Base-by-base conservation (phyloP, 2,888 invertebrate genomes). In the Drosophila subquinaria region DNA sequence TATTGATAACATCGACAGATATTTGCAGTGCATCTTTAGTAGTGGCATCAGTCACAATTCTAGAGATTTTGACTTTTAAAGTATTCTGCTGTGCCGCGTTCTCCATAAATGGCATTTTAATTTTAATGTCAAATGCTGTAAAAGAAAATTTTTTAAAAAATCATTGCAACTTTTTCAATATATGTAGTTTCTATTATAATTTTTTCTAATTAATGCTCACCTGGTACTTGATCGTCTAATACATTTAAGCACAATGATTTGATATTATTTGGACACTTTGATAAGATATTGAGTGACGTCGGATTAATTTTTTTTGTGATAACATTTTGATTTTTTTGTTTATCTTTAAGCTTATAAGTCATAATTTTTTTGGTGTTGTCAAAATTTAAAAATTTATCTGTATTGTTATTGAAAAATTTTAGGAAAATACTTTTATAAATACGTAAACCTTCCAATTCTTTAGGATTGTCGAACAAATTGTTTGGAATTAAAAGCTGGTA, bases 101-200 rank as follows among this genome's bases (percentile, higher is more conserved):
- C 50, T 91, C 83, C 3, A 81, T 69, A 50, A 92, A 92, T 6
- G 92, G 90, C 55, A 91, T 82, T 69, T 91, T 88, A 10, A 92
- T 66, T 76, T 90, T 90, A 4, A 92, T 78, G 43, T 67, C 84
- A 53, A 84, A 90, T 3, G 79, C 92, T 92, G 55, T 11, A 15
- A 43, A 42, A 30, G 17, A 30, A 13, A 23, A 13, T 11, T 30
- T 30, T 6, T 4, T 13, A 6, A 11, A 27, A 11, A n/a, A 30
- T 56, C 4, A 5, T 9, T 8, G 2, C 15, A 40, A 30, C 8
- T 43, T 20, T n/a, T 8, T 4, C 0, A 23, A 2, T 9, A 27
- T 1, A 3, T 27, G 27, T 50, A 17, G 10, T 3, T 11, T 51
- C 3, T 4, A 17, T 4, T n/a, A 8, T 10, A 15, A 27, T 47